phyloP scores from a whole-genome alignment of 2,888 invertebrate genomes.

The Physocephala rufipes region DNA sequence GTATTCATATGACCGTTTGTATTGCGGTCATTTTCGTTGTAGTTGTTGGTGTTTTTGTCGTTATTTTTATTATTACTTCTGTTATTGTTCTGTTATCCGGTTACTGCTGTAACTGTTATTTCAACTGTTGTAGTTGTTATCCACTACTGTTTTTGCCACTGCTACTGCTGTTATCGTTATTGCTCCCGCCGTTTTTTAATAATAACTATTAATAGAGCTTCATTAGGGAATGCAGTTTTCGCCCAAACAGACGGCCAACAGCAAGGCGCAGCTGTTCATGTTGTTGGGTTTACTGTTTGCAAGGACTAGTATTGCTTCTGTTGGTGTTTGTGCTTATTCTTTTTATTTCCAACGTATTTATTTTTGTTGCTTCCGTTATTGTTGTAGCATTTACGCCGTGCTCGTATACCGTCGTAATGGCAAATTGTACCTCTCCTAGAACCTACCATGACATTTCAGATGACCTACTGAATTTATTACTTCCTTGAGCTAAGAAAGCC shows the following conservation, averaged over 20 bases:
- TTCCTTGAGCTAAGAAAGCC: conserved; percentile 51
- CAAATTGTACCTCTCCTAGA: conserved; percentile 62
- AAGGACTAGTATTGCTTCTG: no score
- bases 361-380: conserved; percentile 6
- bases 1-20: neutral
- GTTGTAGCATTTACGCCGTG: conserved; percentile 25
- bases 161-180: neutral
- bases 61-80: conserved; percentile 36
- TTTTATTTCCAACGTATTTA: no score
- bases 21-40: no score
- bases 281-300: conserved; percentile 20
- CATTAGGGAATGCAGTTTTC: conserved; percentile 27
- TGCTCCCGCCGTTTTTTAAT: neutral
- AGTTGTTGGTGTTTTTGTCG: conserved; percentile 46
- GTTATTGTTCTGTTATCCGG: conserved; percentile 28
- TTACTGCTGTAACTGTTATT: conserved; percentile 24
- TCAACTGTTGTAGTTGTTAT: neutral
- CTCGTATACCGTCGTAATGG: conserved; percentile 45
- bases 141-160: no score
- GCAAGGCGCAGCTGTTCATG: neutral
- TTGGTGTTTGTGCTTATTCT: no score
- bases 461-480: conserved; percentile 63
- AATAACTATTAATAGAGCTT: conserved; percentile 15
- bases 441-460: no score
- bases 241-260: neutral